phyloP scores from a whole-genome alignment of 1,140 invertebrate genomes.

The Alviniconcha marisindica region DNA sequence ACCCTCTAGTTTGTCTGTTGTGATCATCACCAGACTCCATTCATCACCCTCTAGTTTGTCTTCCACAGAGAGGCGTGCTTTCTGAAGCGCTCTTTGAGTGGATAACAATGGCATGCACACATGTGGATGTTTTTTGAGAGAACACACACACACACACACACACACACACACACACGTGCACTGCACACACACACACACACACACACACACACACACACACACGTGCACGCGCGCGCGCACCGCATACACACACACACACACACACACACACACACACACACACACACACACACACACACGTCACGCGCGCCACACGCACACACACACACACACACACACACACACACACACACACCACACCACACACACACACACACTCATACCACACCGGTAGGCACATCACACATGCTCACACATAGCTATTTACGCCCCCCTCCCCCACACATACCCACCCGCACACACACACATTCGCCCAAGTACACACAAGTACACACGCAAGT shows the following conservation, averaged over 20 bases:
- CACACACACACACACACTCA: background rate
- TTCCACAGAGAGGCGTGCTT: too few species aligned
- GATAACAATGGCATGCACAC: too few species aligned
- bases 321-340: conserved; percentile 8
- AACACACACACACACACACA: too few species aligned
- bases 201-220: background rate
- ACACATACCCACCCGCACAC: background rate
- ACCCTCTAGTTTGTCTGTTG: too few species aligned
- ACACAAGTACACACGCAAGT: too few species aligned
- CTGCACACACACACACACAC: background rate
- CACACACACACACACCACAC: background rate
- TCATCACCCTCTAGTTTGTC: too few species aligned
- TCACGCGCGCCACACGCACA: background rate
- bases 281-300: background rate
- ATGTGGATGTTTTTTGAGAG: too few species aligned
- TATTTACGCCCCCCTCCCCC: background rate
- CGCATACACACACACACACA: background rate
- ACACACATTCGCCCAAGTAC: too few species aligned
- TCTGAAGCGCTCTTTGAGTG: too few species aligned
- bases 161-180: too few species aligned
- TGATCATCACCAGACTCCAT: too few species aligned
- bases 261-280: background rate
- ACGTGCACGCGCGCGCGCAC: background rate
- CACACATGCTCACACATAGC: background rate
- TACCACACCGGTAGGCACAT: background rate